Base-by-base conservation (phyloP, 2,113 vertebrate species). In the Axis porcinus region DNA sequence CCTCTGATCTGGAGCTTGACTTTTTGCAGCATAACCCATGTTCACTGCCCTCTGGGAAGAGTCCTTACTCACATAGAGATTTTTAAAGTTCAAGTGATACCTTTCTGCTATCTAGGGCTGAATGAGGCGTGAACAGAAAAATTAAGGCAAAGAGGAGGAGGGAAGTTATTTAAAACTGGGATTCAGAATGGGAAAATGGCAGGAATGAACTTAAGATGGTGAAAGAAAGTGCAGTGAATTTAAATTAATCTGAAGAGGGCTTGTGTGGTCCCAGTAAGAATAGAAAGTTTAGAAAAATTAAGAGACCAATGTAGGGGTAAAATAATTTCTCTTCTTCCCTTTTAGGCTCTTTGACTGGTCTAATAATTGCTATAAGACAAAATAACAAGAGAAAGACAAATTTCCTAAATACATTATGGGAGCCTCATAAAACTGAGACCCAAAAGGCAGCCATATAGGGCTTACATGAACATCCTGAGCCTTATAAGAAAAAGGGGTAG, bases 1-100 rank as follows among this genome's bases (percentile, higher is more conserved):
- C 54, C 67, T 95, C 92, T 97, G 47, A 81, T 92, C 64, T 85
- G 82, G 45, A 23, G 21, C 78, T 97, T 97, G 86, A 92, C 58
- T 88, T 67, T 97, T 40, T 81, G 36, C 7, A 52, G 14, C 47
- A 89, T 91, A 85, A 89, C 19, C 30, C 78, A 58, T 60, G 14
- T 86, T 94, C n/a, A 25, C 30, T 86, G 86, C 19, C n/a, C 23
- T 96, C n/a, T 40, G 50, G 89, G 28, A 91, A 95, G 58, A 89
- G 47, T 89, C 36, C 47, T 97, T 96, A 67, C 6, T 36, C 45
- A 79, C n/a, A 55, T 91, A 94, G 79, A 91, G 57, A 84, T 96
- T 91, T 81, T 86, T 94, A 87, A 89, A 57, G 11, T 86, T 95
- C 36, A 86, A 27, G 47, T 2, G 25, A 23, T 93, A 91, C 36